Evolutionary conservation across 2,113 vertebrate species (phyloP).

Genomic region (Telmatochromis sp.): DNA sequence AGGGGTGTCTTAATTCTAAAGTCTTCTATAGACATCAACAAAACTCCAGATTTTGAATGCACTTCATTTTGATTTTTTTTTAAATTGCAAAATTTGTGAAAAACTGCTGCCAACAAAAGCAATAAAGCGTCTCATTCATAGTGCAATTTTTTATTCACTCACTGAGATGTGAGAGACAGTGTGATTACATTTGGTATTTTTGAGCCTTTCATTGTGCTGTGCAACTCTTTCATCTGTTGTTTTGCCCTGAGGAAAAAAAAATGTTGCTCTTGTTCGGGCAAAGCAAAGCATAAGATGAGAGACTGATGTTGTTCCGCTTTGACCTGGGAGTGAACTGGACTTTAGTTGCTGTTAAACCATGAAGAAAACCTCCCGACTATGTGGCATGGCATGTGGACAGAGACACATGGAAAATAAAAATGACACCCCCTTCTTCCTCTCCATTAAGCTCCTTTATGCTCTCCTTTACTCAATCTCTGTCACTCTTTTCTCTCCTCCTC

Average conservation of each 20-base stretch:
- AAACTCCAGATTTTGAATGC: not conserved
- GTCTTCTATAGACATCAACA: not conserved
- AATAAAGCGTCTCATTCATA: not conserved
- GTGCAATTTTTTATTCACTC: not conserved
- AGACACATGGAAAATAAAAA: not conserved
- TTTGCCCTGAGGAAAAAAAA: not conserved
- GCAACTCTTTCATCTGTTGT: conserved; percentile 1
- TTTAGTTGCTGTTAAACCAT: not conserved
- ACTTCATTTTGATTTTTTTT: not conserved
- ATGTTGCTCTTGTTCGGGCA: not conserved
- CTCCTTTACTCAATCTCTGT: not conserved
- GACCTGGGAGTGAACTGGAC: conserved; percentile 9
- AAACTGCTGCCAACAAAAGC: not conserved
- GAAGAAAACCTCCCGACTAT: not conserved
- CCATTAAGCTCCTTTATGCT: not conserved
- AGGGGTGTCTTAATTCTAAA: not conserved
- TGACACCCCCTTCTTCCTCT: not conserved
- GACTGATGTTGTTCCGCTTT: not conserved
- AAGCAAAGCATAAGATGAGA: not conserved
- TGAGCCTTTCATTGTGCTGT: not conserved
- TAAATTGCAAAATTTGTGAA: not conserved
- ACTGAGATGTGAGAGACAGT: not conserved
- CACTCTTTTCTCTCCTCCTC: not conserved
- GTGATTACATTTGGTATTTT: not conserved
- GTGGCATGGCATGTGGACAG: not conserved